phyloP scores from a whole-genome alignment of 2,113 vertebrate species.

The Colaptes auratus region DNA sequence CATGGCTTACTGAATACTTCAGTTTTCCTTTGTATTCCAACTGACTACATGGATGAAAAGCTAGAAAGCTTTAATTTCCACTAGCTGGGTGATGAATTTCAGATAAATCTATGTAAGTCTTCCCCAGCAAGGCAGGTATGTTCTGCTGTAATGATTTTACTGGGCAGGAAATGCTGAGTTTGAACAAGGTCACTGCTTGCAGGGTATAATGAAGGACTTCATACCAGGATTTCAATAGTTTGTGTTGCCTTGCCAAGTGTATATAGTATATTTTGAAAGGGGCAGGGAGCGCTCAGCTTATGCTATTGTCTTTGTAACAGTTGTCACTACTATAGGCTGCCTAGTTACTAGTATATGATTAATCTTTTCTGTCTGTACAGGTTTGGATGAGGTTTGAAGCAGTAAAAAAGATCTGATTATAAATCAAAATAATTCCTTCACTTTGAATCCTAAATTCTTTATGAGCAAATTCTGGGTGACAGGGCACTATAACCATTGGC shows the following conservation, averaged over 20 bases:
- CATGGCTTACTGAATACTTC: neutral
- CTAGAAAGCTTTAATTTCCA: neutral
- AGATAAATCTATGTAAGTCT: neutral
- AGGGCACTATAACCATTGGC: neutral
- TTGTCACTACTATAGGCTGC: neutral
- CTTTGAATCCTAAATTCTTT: neutral
- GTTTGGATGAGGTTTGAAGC: neutral
- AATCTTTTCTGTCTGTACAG: neutral
- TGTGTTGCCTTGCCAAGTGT: neutral
- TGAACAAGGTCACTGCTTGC: neutral
- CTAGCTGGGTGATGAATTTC: neutral
- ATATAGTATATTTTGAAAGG: neutral
- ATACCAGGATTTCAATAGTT: neutral
- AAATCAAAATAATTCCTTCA: neutral
- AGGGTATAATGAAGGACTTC: neutral
- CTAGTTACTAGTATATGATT: neutral
- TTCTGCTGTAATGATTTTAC: neutral
- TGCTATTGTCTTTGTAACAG: neutral
- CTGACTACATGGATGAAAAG: neutral
- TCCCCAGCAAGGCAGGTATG: neutral
- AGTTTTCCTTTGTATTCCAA: neutral
- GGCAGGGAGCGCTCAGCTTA: neutral
- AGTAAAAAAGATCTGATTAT: neutral
- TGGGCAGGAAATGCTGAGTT: neutral
- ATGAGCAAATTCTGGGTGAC: neutral